Percentiles rank a stretch among this genome's conserved stretches.
Conservation (phyloP, 2,888 invertebrate species). For the Volucella inanis region DNA sequence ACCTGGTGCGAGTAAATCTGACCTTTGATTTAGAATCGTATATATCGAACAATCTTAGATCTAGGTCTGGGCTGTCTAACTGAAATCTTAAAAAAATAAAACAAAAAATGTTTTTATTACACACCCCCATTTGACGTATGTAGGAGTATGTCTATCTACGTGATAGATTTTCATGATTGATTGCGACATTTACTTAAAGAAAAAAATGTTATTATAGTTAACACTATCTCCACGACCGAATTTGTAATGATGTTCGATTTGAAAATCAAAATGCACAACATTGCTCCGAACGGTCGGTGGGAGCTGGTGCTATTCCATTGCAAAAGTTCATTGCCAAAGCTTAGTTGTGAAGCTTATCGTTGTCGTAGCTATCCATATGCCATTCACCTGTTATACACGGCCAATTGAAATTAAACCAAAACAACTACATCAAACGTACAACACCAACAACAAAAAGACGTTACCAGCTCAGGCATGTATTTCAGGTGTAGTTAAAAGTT, state of each 20-base stretch:
- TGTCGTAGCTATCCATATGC: slow-evolving; percentile 21
- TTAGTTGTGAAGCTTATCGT: slow-evolving; percentile 27
- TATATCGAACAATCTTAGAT: too few relatives aligned
- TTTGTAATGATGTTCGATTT: background rate
- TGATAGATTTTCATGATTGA: too few relatives aligned
- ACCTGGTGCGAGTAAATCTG: too few relatives aligned
- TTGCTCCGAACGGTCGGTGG: background rate
- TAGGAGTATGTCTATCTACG: too few relatives aligned
- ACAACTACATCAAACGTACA: background rate
- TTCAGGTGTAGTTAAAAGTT: slow-evolving; percentile 51
- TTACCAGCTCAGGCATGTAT: slow-evolving; percentile 43
- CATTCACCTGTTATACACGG: slow-evolving; percentile 50
- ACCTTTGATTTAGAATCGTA: too few relatives aligned
- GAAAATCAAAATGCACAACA: background rate
- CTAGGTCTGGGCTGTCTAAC: too few relatives aligned
- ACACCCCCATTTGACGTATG: too few relatives aligned
- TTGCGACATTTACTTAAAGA: too few relatives aligned
- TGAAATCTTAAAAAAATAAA: too few relatives aligned
- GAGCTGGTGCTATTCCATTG: background rate
- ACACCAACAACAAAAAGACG: slow-evolving; percentile 42
- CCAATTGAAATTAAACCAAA: slow-evolving; percentile 48
- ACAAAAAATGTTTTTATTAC: too few relatives aligned
- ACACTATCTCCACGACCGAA: too few relatives aligned
- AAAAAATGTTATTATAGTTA: too few relatives aligned
- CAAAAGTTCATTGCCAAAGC: slow-evolving; percentile 55